phyloP scores from a whole-genome alignment of 2,797 vertebrate genomes.

The Synaphobranchus kaupii region DNA sequence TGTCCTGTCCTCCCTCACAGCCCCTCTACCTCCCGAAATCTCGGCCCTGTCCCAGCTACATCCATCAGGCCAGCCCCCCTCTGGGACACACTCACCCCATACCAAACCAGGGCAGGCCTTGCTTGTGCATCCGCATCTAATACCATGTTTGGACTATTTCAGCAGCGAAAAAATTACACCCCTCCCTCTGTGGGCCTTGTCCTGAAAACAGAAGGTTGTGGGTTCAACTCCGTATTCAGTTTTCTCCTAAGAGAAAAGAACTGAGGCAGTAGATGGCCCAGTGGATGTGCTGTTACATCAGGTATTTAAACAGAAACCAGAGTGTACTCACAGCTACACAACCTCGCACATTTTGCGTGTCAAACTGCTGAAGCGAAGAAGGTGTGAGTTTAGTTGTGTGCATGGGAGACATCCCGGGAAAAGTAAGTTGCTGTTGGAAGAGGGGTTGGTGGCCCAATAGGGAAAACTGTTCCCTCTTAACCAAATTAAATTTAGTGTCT shows the following conservation, averaged over 20 bases:
- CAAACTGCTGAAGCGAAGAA: too few species aligned
- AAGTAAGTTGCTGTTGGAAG: too few species aligned
- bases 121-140: not conserved
- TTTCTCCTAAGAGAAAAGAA: not conserved
- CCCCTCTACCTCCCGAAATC: conserved; percentile 13
- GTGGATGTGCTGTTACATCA: not conserved
- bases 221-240: not conserved
- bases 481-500: too few species aligned
- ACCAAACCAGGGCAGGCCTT: not conserved
- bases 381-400: too few species aligned
- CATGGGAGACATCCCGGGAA: too few species aligned
- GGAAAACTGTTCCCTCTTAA: too few species aligned
- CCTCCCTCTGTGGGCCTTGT: not conserved
- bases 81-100: not conserved
- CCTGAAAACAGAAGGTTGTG: not conserved
- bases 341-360: not conserved
- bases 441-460: too few species aligned
- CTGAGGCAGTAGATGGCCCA: not conserved
- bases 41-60: conserved; percentile 62
- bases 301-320: not conserved
- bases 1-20: not conserved
- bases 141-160: not conserved
- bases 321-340: not conserved
- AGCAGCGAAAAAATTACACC: conserved; percentile 1
- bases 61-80: conserved; percentile 34